Evolutionary conservation across 1,140 invertebrate species (phyloP).

Genomic region (Phenacoccus solenopsis): DNA sequence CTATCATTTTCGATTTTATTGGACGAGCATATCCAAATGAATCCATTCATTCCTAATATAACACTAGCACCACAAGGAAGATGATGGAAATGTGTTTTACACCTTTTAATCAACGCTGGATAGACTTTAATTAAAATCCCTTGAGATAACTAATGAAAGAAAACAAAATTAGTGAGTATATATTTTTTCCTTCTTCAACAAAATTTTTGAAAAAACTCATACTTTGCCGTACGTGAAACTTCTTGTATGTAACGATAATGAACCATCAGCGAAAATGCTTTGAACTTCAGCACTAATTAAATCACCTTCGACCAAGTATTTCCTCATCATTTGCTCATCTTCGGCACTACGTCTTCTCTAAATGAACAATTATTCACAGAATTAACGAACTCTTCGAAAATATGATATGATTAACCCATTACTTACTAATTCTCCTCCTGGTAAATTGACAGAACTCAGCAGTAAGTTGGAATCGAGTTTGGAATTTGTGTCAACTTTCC

Average conservation of each 20-base stretch:
- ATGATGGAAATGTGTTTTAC: constrained; percentile 94
- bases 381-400: background rate
- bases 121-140: constrained; percentile 84
- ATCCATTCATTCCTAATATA: constrained; percentile 94
- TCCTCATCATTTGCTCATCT: constrained; percentile 95
- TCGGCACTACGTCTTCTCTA: constrained; percentile 81
- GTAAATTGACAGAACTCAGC: constrained; percentile 90
- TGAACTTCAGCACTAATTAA: constrained; percentile 96
- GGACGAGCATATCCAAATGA: constrained; percentile 82
- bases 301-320: constrained; percentile 90
- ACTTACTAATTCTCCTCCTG: constrained; percentile 83
- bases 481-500: constrained; percentile 92
- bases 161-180: constrained; percentile 21
- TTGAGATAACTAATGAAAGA: constrained; percentile 49
- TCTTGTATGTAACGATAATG: constrained; percentile 85
- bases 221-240: constrained; percentile 96
- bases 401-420: too few species aligned
- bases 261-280: constrained; percentile 70
- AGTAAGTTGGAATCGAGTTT: constrained; percentile 77
- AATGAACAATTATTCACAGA: constrained; percentile 25
- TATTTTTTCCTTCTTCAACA: background rate
- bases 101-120: constrained; percentile 79
- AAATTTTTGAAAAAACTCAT: constrained; percentile 22
- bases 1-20: constrained; percentile 48
- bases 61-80: constrained; percentile 78